phyloP scores from a whole-genome alignment of 2,113 vertebrate genomes.

The Meriones unguiculatus region DNA sequence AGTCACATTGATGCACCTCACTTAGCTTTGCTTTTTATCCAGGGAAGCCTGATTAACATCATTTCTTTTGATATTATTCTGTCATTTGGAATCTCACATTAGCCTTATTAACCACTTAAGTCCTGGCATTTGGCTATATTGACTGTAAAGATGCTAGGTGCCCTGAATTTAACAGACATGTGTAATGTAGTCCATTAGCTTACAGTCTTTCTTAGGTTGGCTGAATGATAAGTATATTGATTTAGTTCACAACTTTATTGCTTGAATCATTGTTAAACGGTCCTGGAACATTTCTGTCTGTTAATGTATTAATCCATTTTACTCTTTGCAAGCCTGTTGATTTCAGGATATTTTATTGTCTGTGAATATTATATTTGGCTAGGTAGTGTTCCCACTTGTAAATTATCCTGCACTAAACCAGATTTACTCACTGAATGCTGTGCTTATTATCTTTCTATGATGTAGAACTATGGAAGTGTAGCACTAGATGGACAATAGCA shows the following conservation, averaged over 20 bases:
- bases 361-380: conserved; percentile 51
- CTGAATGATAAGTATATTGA: conserved; percentile 62
- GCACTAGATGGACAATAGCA: not conserved
- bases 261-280: conserved; percentile 49
- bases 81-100: conserved; percentile 57
- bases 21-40: conserved; percentile 55
- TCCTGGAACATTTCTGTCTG: conserved; percentile 72
- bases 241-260: conserved; percentile 70
- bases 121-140: not conserved
- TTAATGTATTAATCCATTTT: conserved; percentile 63
- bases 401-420: conserved; percentile 1
- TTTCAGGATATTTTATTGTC: conserved; percentile 39
- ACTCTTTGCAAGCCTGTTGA: not conserved
- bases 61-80: conserved; percentile 66
- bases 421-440: not conserved
- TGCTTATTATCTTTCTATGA: conserved; percentile 17
- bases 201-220: conserved; percentile 42
- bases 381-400: not conserved
- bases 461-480: not conserved
- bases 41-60: conserved; percentile 50
- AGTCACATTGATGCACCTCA: conserved; percentile 62
- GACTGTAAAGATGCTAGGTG: conserved; percentile 55
- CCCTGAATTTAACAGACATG: not conserved
- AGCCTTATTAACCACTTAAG: conserved; percentile 28
- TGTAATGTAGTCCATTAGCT: conserved; percentile 53